Percentiles rank a stretch among this genome's conserved stretches.
phyloP scores from a whole-genome alignment of 2,113 vertebrate genomes.

The Pionites leucogaster region DNA sequence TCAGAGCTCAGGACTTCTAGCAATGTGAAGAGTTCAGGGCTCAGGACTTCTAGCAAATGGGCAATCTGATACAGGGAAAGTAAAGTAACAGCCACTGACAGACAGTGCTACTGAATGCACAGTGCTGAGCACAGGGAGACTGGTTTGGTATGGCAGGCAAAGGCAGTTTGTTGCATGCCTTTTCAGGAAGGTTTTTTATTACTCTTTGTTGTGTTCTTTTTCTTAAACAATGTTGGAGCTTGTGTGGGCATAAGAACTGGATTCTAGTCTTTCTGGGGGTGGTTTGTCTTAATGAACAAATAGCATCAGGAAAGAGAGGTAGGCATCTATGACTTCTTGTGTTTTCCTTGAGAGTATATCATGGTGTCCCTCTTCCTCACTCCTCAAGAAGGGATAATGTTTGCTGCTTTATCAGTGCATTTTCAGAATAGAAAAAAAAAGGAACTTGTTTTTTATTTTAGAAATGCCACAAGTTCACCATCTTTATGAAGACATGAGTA shows the following conservation, averaged over 20 bases:
- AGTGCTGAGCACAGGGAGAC: not conserved
- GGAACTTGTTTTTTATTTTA: not conserved
- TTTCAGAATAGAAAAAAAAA: not conserved
- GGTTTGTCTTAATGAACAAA: not conserved
- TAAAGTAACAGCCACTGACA: not conserved
- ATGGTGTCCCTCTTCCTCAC: not conserved
- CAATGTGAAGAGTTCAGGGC: not conserved
- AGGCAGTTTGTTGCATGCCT: not conserved
- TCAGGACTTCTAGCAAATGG: not conserved
- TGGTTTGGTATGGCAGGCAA: not conserved
- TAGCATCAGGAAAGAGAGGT: not conserved
- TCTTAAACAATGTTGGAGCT: not conserved
- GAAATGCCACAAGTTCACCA: not conserved
- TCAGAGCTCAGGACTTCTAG: not conserved
- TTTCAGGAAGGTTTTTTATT: not conserved
- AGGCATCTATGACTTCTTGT: not conserved
- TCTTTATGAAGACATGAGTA: not conserved
- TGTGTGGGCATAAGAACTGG: not conserved
- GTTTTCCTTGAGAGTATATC: not conserved
- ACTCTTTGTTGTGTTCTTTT: not conserved
- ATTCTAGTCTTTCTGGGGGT: not conserved
- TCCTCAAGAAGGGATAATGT: not conserved
- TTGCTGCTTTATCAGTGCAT: not conserved
- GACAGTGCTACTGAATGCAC: not conserved
- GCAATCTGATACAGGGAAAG: not conserved